Base-by-base conservation (phyloP, 53 echinoderm and acorn worm species). In the Pentamera pediparva region DNA sequence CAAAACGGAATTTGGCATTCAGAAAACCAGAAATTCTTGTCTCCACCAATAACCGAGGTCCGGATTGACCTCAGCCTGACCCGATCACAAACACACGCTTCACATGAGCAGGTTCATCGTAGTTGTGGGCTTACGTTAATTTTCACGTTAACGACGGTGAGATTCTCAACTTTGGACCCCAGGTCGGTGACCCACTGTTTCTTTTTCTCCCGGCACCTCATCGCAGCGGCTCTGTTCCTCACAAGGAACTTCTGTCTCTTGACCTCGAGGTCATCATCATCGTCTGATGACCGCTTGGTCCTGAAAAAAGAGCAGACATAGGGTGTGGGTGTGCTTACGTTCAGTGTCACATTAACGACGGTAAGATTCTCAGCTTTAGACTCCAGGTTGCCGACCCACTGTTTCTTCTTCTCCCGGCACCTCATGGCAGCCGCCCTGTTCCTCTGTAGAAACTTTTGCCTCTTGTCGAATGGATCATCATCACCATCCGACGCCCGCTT, bases 171-270 rank as follows among this genome's bases (percentile, higher is more conserved):
- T 78, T 80, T 86, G 33, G 35, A 58, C 63, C 89, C 89, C 40
- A 93, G 70, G 39, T 80, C 81, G 4, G 0, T 37, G 0, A 93
- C 69, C 84, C 87, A 93, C 37, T 77, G 69, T 56, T 93, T 93
- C 28, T 86, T 86, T 70, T 93, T 93, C 57, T 81, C 87, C 9
- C 93, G 83, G 78, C 93, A 93, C 34, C 93, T 75, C 33, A 77
- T 93, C 28, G 93, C 93, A 26, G 93, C 93, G 1, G 93, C 93
- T 50, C 93, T 77, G 56, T 93, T 93, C 41, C 93, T 77, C 77
- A 89, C 93, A 50, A 93, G 78, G 34, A 93, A 93, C 22, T 69
- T 80, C 76, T 86, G 80, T 25, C 93, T 71, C 74, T 86, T 93
- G 9, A 61, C 59, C 31, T 93, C 93, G 3, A 36, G 45, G 19